Percentiles rank a stretch among this genome's conserved stretches.
Conservation (phyloP, 1,140 invertebrate genomes). For the Patella vulgata region DNA sequence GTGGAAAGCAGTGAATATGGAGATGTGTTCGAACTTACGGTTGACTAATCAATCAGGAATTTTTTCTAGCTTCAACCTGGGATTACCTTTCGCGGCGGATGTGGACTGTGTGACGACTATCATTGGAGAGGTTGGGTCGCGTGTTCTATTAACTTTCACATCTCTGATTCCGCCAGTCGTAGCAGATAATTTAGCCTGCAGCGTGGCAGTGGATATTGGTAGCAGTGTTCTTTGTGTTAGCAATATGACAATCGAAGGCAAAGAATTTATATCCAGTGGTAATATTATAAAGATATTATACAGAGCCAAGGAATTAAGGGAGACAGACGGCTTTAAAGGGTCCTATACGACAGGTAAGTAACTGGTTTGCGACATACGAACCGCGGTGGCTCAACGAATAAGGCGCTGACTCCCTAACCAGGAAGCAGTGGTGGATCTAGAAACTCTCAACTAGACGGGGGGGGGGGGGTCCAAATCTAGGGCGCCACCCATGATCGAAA, state of each 20-base stretch:
- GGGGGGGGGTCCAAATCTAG: too few species aligned
- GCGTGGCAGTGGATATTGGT: neutral
- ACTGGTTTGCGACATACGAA: too few species aligned
- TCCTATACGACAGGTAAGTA: slow-evolving; percentile 19
- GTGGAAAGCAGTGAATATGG: slow-evolving; percentile 77
- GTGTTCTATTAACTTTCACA: slow-evolving; percentile 9
- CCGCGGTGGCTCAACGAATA: too few species aligned
- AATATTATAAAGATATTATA: slow-evolving; percentile 10
- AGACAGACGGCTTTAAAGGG: slow-evolving; percentile 17
- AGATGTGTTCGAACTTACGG: slow-evolving; percentile 70
- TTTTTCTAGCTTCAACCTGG: slow-evolving; percentile 75
- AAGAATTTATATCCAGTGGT: slow-evolving; percentile 10
- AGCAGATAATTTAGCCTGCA: neutral
- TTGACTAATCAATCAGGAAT: slow-evolving; percentile 50
- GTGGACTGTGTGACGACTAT: slow-evolving; percentile 77
- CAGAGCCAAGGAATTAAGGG: neutral
- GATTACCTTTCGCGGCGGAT: slow-evolving; percentile 73
- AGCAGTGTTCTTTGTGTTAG: neutral
- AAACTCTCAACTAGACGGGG: too few species aligned
- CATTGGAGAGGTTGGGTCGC: slow-evolving; percentile 72
- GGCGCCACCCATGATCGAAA: too few species aligned
- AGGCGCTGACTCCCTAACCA: too few species aligned
- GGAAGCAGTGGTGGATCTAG: too few species aligned
- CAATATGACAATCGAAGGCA: neutral
- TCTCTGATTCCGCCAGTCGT: neutral